phyloP scores from a whole-genome alignment of 2,888 invertebrate genomes.

The Chloroclysta siterata region DNA sequence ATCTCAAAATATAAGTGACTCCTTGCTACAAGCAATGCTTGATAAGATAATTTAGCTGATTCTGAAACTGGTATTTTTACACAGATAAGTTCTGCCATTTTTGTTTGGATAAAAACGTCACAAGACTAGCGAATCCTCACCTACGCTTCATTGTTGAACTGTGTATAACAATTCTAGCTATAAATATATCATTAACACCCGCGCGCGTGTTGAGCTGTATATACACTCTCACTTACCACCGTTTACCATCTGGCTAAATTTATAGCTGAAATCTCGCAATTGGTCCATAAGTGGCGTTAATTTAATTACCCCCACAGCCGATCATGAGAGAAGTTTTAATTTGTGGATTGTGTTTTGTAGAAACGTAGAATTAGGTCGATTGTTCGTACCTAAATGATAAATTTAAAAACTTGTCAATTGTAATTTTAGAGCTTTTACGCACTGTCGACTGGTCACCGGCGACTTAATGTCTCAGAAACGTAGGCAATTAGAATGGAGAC shows the following conservation, averaged over 20 bases:
- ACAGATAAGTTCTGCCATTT: background rate
- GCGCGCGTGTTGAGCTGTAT: slow-evolving; percentile 39
- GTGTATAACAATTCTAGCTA: slow-evolving; percentile 29
- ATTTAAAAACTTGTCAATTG: background rate
- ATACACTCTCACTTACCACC: slow-evolving; percentile 36
- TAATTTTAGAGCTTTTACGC: no score
- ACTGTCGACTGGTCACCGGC: no score
- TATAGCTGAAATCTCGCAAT: slow-evolving; percentile 77
- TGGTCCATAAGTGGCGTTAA: slow-evolving; percentile 75
- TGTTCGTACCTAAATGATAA: background rate
- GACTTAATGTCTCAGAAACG: no score
- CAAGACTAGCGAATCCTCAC: background rate
- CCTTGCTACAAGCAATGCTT: background rate
- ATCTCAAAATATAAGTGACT: slow-evolving; percentile 2
- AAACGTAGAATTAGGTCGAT: background rate
- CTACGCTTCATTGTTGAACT: slow-evolving; percentile 19
- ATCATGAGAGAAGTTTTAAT: slow-evolving; percentile 52
- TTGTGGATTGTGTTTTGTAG: slow-evolving; percentile 19
- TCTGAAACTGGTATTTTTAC: background rate
- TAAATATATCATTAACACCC: slow-evolving; percentile 53
- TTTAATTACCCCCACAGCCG: slow-evolving; percentile 65
- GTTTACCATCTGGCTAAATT: slow-evolving; percentile 64
- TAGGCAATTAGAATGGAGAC: no score
- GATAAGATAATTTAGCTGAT: slow-evolving; percentile 8
- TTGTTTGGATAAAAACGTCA: slow-evolving; percentile 1